Evolutionary conservation across 2,797 vertebrate species (phyloP).

Genomic region (Thaleichthys pacificus): DNA sequence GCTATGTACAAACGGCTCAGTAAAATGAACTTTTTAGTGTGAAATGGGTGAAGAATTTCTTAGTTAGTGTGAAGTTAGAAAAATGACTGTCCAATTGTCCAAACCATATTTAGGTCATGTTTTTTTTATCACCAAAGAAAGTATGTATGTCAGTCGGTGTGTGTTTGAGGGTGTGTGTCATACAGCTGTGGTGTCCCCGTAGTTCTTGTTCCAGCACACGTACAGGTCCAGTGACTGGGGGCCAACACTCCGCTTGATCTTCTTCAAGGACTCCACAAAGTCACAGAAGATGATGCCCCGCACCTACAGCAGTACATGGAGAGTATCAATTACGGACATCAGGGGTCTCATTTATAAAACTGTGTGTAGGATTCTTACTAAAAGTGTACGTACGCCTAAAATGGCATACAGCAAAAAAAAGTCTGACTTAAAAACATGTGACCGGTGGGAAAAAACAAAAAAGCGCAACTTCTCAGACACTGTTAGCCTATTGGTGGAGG

Average conservation of each 20-base stretch:
- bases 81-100: too few relatives aligned
- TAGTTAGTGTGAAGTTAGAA: too few relatives aligned
- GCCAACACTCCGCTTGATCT: constrained; percentile 86
- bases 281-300: constrained; percentile 83
- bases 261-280: constrained; percentile 86
- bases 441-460: too few relatives aligned
- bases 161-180: constrained; percentile 52
- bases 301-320: constrained; percentile 67
- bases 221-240: constrained; percentile 83
- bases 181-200: constrained; percentile 83
- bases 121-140: too few relatives aligned
- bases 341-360: not conserved
- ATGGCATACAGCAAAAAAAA: not conserved
- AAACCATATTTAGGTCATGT: not conserved
- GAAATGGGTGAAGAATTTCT: too few relatives aligned
- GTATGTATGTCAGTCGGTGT: not conserved
- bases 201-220: constrained; percentile 85
- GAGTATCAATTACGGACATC: too few relatives aligned
- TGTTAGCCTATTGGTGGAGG: too few relatives aligned
- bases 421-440: too few relatives aligned
- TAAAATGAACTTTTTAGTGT: not conserved
- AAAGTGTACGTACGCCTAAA: too few relatives aligned
- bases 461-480: too few relatives aligned
- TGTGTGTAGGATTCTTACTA: too few relatives aligned
- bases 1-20: not conserved